phyloP scores from a whole-genome alignment of 2,113 vertebrate genomes.

The Lophochroa leadbeateri region DNA sequence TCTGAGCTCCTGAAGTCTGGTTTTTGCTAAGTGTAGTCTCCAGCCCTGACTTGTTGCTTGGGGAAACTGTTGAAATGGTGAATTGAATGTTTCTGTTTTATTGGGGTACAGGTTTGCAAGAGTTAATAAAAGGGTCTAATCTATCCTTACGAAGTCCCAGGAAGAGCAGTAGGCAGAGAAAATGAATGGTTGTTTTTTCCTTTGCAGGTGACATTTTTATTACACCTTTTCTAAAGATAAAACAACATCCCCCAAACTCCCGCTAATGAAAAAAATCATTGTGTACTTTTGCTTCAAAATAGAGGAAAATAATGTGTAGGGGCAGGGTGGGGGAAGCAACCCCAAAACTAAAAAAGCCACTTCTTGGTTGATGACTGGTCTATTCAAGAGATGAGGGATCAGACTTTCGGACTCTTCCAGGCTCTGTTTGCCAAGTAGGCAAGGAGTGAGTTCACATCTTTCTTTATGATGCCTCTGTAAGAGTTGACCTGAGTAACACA shows the following conservation, averaged over 20 bases:
- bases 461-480: neutral
- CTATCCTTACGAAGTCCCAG: neutral
- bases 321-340: neutral
- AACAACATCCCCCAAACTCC: neutral
- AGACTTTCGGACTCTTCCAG: neutral
- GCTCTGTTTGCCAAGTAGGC: neutral
- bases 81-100: neutral
- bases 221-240: neutral
- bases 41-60: neutral
- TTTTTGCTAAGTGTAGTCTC: neutral
- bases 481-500: neutral
- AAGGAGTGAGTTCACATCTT: neutral
- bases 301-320: neutral
- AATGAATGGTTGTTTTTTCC: neutral
- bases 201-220: neutral
- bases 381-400: neutral
- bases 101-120: neutral
- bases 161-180: neutral
- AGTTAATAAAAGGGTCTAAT: neutral
- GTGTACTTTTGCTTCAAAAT: neutral
- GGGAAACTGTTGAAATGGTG: neutral
- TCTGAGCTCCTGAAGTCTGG: neutral
- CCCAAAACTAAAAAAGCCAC: neutral
- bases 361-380: neutral
- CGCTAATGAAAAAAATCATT: neutral